Evolutionary conservation across 2,113 vertebrate species (phyloP).

Genomic region (Mormyrus iriodes): DNA sequence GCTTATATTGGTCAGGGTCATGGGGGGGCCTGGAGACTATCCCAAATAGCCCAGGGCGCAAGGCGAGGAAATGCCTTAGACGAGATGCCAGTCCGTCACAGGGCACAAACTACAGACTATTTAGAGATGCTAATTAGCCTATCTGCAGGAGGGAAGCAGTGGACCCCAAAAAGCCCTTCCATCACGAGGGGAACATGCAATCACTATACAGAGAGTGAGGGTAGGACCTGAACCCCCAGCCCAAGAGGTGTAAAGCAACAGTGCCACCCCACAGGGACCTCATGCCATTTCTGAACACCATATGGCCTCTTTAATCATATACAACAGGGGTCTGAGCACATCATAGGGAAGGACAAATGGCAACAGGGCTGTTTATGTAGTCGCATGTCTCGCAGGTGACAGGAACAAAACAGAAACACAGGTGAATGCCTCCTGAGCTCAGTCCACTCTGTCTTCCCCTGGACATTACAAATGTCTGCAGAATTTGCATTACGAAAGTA

Average conservation of each 20-base stretch:
- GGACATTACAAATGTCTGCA: neutral
- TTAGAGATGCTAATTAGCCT: neutral
- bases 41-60: neutral
- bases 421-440: neutral
- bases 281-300: neutral
- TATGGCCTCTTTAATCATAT: neutral
- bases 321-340: constrained; percentile 1
- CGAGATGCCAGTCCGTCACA: neutral
- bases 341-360: neutral
- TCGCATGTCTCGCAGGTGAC: neutral
- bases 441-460: neutral
- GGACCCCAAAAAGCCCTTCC: neutral
- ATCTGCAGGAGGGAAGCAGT: neutral
- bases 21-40: neutral
- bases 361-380: neutral
- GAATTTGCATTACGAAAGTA: neutral
- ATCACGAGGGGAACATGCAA: neutral
- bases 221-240: neutral
- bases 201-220: neutral
- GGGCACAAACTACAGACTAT: neutral
- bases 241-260: neutral
- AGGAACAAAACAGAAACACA: neutral
- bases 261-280: neutral
- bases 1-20: neutral
- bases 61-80: neutral